Evolutionary conservation across 2,113 vertebrate species (phyloP).

Genomic region (Telmatochromis bifrenatus): DNA sequence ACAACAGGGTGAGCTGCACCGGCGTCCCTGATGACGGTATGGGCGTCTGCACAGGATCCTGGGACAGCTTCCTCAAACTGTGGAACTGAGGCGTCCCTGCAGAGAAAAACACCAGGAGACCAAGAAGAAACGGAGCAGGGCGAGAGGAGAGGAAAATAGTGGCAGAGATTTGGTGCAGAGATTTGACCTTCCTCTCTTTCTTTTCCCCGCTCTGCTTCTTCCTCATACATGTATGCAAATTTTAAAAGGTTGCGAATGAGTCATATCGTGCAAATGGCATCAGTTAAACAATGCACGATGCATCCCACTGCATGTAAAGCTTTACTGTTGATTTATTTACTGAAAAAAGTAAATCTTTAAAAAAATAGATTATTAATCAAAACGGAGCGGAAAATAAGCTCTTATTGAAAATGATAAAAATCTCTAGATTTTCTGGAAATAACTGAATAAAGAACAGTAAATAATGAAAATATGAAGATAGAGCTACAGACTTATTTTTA

Average conservation of each 20-base stretch:
- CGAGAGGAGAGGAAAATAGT: background rate
- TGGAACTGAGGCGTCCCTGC: slow-evolving; percentile 66
- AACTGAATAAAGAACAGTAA: slow-evolving; percentile 9
- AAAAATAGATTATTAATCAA: slow-evolving; percentile 7
- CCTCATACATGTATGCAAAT: slow-evolving; percentile 30
- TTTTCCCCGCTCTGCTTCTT: slow-evolving; percentile 14
- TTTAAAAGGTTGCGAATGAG: background rate
- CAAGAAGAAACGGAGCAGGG: background rate
- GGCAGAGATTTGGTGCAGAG: background rate
- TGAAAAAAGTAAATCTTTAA: no score
- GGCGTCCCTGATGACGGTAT: slow-evolving; percentile 91
- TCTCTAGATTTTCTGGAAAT: slow-evolving; percentile 39
- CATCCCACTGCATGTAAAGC: slow-evolving; percentile 1
- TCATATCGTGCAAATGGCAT: slow-evolving; percentile 23
- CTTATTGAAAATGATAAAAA: slow-evolving; percentile 22
- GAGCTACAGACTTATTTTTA: slow-evolving; percentile 44
- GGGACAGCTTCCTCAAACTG: slow-evolving; percentile 94
- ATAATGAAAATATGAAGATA: slow-evolving; percentile 25
- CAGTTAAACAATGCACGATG: background rate
- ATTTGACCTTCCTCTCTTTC: background rate
- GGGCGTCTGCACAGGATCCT: slow-evolving; percentile 97
- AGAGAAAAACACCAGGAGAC: background rate
- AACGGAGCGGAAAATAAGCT: slow-evolving; percentile 9
- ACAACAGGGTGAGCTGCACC: slow-evolving; percentile 97
- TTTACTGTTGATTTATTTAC: background rate